Evolutionary conservation across 2,797 vertebrate species (phyloP).

Genomic region (Neomorphus geoffroyi): DNA sequence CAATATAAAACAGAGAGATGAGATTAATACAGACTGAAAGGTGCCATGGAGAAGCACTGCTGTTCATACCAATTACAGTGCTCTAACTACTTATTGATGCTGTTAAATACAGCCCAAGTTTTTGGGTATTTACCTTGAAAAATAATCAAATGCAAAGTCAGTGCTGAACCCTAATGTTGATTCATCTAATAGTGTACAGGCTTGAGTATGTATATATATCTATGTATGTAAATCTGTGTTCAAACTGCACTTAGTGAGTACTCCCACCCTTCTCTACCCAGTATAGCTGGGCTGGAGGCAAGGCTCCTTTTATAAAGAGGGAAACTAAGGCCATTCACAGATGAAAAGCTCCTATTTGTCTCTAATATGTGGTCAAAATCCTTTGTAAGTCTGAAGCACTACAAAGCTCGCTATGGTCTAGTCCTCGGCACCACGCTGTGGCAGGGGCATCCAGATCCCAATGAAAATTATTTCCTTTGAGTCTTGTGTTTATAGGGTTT

Average conservation of each 20-base stretch:
- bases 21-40: not conserved
- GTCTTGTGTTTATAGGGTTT: not conserved
- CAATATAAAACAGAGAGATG: accelerated
- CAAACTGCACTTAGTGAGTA: not conserved
- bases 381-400: not conserved
- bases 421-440: not conserved
- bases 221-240: not conserved
- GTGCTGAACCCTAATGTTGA: not conserved
- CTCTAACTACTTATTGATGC: not conserved
- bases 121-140: not conserved
- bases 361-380: not conserved
- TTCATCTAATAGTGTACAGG: not conserved
- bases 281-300: not conserved
- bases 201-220: not conserved
- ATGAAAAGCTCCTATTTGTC: not conserved
- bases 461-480: not conserved
- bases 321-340: not conserved
- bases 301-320: not conserved
- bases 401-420: not conserved
- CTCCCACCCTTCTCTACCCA: not conserved
- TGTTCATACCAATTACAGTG: not conserved
- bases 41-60: not conserved
- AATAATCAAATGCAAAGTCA: not conserved
- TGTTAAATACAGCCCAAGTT: not conserved
- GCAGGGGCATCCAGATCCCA: not conserved